phyloP scores from a whole-genome alignment of 2,113 vertebrate species.

The Cnemophilus loriae region DNA sequence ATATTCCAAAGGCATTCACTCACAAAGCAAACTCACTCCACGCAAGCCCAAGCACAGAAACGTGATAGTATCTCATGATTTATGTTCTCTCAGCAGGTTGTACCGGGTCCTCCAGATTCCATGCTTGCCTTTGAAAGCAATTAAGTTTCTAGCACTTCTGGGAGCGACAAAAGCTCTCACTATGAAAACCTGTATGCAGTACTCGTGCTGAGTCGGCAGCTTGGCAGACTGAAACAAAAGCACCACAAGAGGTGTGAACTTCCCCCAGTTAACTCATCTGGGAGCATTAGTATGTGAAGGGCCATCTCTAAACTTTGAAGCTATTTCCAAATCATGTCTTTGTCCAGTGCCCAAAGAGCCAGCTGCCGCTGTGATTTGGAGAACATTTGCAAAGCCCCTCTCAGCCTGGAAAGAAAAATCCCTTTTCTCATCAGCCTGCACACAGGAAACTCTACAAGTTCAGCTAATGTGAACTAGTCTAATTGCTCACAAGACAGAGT shows the following conservation, averaged over 20 bases:
- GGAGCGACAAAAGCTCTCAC: conserved; percentile 2
- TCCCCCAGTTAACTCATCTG: not conserved
- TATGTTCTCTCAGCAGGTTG: conserved; percentile 50
- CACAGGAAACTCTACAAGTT: not conserved
- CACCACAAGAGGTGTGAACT: not conserved
- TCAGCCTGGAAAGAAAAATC: not conserved
- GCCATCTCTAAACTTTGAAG: not conserved
- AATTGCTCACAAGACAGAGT: not conserved
- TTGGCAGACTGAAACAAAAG: not conserved
- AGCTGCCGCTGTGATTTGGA: not conserved
- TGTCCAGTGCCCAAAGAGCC: not conserved
- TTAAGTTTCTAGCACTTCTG: conserved; percentile 47
- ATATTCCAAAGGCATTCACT: conserved; percentile 16
- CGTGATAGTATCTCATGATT: conserved; percentile 37
- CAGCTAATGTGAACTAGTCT: not conserved
- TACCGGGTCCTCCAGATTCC: conserved; percentile 61
- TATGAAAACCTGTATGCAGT: not conserved
- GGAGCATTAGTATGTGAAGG: not conserved
- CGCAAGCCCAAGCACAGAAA: conserved; percentile 48
- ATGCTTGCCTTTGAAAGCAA: conserved; percentile 45
- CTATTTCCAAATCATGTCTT: not conserved
- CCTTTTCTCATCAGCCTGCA: not conserved
- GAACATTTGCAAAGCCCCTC: not conserved
- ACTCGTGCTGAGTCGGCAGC: not conserved
- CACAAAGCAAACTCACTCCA: conserved; percentile 43